Evolutionary conservation across 2,113 vertebrate species (phyloP).

Genomic region (Thunnus maccoyii): DNA sequence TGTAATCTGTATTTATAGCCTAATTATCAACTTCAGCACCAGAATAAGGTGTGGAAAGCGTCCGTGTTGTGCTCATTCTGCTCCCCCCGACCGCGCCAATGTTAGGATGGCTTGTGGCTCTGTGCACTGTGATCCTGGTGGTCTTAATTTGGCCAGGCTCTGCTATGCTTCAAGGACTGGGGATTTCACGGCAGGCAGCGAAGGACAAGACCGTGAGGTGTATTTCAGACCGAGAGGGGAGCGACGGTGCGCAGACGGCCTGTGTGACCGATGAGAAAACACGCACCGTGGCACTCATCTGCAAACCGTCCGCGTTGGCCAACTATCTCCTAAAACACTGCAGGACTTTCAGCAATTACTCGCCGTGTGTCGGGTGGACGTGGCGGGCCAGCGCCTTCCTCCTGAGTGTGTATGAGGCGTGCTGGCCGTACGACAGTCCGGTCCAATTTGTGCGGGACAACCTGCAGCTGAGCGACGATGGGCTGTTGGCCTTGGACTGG

Average conservation of each 20-base stretch:
- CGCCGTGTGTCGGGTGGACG: conserved; percentile 71
- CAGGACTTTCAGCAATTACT: conserved; percentile 76
- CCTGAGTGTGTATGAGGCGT: conserved; percentile 81
- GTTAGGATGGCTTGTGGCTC: conserved; percentile 82
- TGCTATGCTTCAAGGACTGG: conserved; percentile 51
- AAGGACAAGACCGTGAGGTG: conserved; percentile 45
- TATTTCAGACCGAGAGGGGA: conserved; percentile 32
- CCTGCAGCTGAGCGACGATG: conserved; percentile 87
- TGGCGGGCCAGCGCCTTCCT: conserved; percentile 83
- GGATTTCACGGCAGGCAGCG: conserved; percentile 39
- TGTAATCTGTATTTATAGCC: background rate
- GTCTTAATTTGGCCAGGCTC: conserved; percentile 76
- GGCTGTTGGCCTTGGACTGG: conserved; percentile 88
- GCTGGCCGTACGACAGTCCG: conserved; percentile 81
- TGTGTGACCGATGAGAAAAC: conserved; percentile 16
- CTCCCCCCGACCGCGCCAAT: conserved; percentile 72
- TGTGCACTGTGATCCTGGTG: conserved; percentile 80
- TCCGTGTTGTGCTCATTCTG: conserved; percentile 1
- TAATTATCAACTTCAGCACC: background rate
- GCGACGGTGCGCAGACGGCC: conserved; percentile 12
- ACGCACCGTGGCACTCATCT: conserved; percentile 76
- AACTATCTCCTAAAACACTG: conserved; percentile 87
- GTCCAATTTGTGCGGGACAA: conserved; percentile 86
- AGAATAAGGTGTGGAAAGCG: conserved; percentile 1
- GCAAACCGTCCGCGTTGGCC: conserved; percentile 88